These are phyloP conservation scores for Betta splendens DNA, from an alignment of 2,797 vertebrate genomes.

Conservation along the genomic window DNA sequence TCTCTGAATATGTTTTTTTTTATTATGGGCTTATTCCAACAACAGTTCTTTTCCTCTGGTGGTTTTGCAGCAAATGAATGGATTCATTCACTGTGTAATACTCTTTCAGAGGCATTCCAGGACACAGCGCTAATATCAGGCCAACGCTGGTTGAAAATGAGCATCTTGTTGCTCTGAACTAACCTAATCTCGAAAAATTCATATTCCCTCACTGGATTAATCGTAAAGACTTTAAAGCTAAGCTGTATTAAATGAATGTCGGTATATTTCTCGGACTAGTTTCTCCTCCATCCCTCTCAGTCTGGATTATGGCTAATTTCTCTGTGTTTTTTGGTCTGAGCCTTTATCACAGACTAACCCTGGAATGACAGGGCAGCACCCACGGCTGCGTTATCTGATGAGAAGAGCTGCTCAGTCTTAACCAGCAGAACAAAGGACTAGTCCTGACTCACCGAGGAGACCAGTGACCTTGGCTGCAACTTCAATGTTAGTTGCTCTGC, in stretches of 20 bases:
- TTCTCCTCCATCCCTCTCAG: constrained; percentile 33
- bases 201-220: constrained; percentile 52
- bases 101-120: constrained; percentile 26
- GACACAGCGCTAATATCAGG: constrained; percentile 18
- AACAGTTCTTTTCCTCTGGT: constrained; percentile 2
- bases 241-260: constrained; percentile 34
- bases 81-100: constrained; percentile 44
- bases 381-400: background rate
- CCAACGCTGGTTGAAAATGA: background rate
- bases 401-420: background rate
- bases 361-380: background rate
- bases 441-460: no score
- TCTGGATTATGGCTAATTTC: constrained; percentile 56
- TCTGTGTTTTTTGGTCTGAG: constrained; percentile 33
- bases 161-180: constrained; percentile 22
- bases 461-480: constrained; percentile 31
- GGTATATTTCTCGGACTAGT: constrained; percentile 40
- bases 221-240: constrained; percentile 42
- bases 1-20: constrained; percentile 1
- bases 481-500: background rate
- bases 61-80: constrained; percentile 39
- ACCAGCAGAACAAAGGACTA: background rate
- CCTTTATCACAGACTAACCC: no score
- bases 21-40: background rate
- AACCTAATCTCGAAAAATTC: constrained; percentile 39